These are phyloP conservation scores for Scolanthus callimorphus DNA, from an alignment of 92 coral and sea anemone genomes.

Conservation along the genomic window DNA sequence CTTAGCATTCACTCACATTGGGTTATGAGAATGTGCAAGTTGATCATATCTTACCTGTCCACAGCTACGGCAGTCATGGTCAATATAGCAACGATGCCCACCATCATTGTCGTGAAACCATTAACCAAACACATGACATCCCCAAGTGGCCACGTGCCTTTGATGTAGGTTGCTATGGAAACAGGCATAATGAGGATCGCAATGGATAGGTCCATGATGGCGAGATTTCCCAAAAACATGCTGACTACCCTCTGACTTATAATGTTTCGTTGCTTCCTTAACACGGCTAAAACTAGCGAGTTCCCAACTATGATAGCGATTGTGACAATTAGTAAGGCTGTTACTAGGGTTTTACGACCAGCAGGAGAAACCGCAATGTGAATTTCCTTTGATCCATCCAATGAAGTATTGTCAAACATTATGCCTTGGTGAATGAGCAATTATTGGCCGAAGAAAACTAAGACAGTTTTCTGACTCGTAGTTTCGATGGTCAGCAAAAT, in stretches of 20 bases:
- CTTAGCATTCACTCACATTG: too few relatives aligned
- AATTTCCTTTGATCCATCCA: too few relatives aligned
- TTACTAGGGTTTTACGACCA: conserved; percentile 28
- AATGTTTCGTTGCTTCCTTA: conserved; percentile 52
- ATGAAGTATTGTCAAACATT: not conserved
- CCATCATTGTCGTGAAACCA: conserved; percentile 66
- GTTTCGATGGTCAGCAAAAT: too few relatives aligned
- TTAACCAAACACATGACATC: conserved; percentile 51
- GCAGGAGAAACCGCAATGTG: conserved; percentile 6
- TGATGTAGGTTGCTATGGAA: conserved; percentile 39
- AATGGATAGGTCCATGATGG: conserved; percentile 54
- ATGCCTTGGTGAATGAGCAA: not conserved
- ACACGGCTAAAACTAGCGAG: conserved; percentile 40
- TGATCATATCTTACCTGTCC: conserved; percentile 76
- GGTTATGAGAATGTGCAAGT: too few relatives aligned
- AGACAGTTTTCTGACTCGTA: too few relatives aligned
- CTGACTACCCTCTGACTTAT: conserved; percentile 53
- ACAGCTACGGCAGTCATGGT: conserved; percentile 69
- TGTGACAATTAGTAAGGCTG: conserved; percentile 30
- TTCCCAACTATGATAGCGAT: conserved; percentile 50
- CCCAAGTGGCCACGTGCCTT: conserved; percentile 39
- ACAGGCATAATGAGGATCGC: conserved; percentile 54
- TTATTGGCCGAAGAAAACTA: not conserved
- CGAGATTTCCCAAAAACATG: conserved; percentile 55
- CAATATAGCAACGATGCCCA: conserved; percentile 58